Evolutionary conservation across 2,888 invertebrate genomes (phyloP).

Genomic region (Cheilosia urbana): DNA sequence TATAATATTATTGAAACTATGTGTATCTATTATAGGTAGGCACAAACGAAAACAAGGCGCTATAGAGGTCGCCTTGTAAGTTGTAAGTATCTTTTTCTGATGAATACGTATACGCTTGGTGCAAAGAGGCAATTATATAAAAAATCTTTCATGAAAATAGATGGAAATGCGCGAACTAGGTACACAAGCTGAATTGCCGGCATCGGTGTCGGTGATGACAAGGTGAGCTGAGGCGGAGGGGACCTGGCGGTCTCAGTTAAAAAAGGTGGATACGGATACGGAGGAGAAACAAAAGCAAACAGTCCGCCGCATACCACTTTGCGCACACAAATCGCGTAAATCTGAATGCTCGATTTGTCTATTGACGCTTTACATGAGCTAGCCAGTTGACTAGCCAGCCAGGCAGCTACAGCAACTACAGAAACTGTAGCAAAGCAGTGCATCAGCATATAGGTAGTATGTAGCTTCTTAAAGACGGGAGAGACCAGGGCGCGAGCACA

Average conservation of each 20-base stretch:
- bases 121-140: conserved; percentile 73
- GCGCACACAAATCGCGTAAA: conserved; percentile 73
- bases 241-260: neutral
- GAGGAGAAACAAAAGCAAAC: conserved; percentile 65
- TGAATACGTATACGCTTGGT: conserved; percentile 59
- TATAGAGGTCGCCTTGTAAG: conserved; percentile 71
- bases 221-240: neutral
- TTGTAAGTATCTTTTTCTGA: conserved; percentile 68
- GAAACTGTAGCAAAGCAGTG: neutral
- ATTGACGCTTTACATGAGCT: conserved; percentile 73
- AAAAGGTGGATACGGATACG: conserved; percentile 63
- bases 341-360: conserved; percentile 76
- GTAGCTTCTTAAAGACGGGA: conserved; percentile 52
- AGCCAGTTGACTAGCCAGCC: conserved; percentile 39
- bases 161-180: conserved; percentile 62
- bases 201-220: too few relatives aligned
- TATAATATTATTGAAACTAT: conserved; percentile 73
- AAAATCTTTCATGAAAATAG: conserved; percentile 64
- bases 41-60: conserved; percentile 66
- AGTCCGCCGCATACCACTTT: conserved; percentile 57
- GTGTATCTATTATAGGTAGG: conserved; percentile 69
- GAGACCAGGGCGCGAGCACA: neutral
- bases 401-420: conserved; percentile 22
- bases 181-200: neutral
- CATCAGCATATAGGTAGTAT: conserved; percentile 38